These are phyloP conservation scores for Pyrrhia umbra DNA, from an alignment of 2,888 invertebrate species.

Conservation along the genomic window DNA sequence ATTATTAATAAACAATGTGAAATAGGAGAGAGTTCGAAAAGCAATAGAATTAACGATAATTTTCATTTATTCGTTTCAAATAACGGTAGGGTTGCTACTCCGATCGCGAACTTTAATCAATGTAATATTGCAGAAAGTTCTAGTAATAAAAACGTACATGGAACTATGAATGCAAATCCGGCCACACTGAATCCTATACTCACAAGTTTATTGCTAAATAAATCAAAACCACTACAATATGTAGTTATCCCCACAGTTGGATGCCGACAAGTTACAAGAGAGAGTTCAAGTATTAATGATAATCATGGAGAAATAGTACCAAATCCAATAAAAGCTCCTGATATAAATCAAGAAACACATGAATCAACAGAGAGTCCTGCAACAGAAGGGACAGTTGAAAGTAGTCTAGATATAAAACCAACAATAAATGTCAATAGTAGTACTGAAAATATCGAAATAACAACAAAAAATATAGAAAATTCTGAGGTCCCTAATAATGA, in stretches of 20 bases:
- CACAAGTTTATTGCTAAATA: not conserved
- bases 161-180: not conserved
- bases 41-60: not conserved
- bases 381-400: not conserved
- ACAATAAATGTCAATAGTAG: slow-evolving; percentile 5
- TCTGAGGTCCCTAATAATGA: not conserved
- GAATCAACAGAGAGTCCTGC: not conserved
- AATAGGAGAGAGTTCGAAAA: slow-evolving; percentile 1
- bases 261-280: not conserved
- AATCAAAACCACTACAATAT: not conserved
- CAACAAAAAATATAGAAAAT: not conserved
- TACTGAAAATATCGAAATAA: not conserved
- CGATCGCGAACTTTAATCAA: not conserved
- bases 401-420: not conserved
- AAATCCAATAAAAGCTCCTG: not conserved
- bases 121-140: not conserved
- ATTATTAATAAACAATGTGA: slow-evolving; percentile 4
- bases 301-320: not conserved
- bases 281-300: not conserved
- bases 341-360: not conserved
- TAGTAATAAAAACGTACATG: not conserved
- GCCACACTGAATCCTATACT: not conserved
- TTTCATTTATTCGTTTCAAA: no score
- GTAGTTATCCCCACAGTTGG: not conserved
- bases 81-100: no score